Evolutionary conservation across 92 coral and sea anemone genomes (phyloP).

Genomic region (Porites divaricata): DNA sequence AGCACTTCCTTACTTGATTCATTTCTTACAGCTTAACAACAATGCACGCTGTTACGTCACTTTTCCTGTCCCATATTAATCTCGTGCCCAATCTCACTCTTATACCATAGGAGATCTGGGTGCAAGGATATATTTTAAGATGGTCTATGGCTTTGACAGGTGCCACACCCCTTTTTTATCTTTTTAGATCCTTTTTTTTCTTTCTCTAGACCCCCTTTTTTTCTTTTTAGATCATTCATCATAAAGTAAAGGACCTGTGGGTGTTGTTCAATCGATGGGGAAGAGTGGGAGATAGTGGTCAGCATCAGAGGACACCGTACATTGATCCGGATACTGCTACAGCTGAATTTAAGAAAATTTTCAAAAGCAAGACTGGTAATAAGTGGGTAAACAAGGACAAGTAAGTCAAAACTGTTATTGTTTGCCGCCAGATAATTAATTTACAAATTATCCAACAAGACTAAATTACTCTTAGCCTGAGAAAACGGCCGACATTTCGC

Average conservation of each 20-base stretch:
- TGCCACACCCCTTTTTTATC: not conserved
- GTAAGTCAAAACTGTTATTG: conserved; percentile 30
- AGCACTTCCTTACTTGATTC: too few species aligned
- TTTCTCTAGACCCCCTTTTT: not conserved
- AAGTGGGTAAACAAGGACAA: conserved; percentile 79
- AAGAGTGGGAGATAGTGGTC: conserved; percentile 82
- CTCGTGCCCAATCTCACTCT: too few species aligned
- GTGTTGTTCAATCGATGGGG: conserved; percentile 91
- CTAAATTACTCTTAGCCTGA: too few species aligned
- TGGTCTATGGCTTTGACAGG: too few species aligned
- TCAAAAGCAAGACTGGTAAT: conserved; percentile 89
- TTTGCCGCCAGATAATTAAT: not conserved
- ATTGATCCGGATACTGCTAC: conserved; percentile 70
- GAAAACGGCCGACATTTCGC: too few species aligned
- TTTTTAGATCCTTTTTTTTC: not conserved
- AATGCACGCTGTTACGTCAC: too few species aligned
- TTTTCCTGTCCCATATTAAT: too few species aligned
- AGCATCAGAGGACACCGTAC: conserved; percentile 89
- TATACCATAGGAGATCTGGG: too few species aligned
- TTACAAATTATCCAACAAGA: too few species aligned
- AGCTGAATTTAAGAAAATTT: conserved; percentile 79
- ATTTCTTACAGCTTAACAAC: too few species aligned
- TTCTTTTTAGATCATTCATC: conserved; percentile 68
- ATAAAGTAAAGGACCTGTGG: conserved; percentile 89
- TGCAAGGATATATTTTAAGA: too few species aligned